Conservation (phyloP, 1,140 invertebrate genomes). For the Aphelinus certus region DNA sequence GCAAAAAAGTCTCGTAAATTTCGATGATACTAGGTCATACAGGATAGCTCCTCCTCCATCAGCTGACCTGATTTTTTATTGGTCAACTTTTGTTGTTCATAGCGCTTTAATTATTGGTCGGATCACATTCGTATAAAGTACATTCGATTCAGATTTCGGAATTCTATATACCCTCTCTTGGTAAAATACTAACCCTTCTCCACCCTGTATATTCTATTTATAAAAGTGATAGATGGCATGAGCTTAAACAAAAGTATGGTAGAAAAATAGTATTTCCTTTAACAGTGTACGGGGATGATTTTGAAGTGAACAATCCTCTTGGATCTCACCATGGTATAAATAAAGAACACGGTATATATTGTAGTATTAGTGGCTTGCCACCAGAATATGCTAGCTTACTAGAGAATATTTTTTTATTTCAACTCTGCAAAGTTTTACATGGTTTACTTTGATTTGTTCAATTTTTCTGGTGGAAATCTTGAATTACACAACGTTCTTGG, state of each 20-base stretch:
- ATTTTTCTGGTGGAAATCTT: constrained; percentile 12
- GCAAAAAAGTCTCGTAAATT: too few relatives aligned
- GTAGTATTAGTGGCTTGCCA: constrained; percentile 45
- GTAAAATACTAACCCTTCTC: too few relatives aligned
- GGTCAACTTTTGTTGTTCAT: too few relatives aligned
- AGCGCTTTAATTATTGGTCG: too few relatives aligned
- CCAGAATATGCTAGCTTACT: too few relatives aligned
- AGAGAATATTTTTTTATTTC: background rate
- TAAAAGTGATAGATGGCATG: constrained; percentile 43
- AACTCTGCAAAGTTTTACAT: constrained; percentile 42
- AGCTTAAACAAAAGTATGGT: constrained; percentile 40
- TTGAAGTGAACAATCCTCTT: constrained; percentile 53
- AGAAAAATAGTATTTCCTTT: constrained; percentile 50
- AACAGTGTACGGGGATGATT: constrained; percentile 51
- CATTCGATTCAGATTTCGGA: too few relatives aligned
- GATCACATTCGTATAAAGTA: too few relatives aligned
- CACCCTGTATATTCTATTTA: constrained; percentile 29
- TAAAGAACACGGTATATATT: constrained; percentile 52
- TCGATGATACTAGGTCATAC: too few relatives aligned
- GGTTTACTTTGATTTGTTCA: constrained; percentile 36
- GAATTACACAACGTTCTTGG: constrained; percentile 11
- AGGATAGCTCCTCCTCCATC: too few relatives aligned
- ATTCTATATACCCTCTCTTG: too few relatives aligned
- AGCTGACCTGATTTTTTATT: too few relatives aligned
- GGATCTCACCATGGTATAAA: constrained; percentile 47